Conservation (phyloP, 2,888 invertebrate species). For the Rotaria magnacalcarata region DNA sequence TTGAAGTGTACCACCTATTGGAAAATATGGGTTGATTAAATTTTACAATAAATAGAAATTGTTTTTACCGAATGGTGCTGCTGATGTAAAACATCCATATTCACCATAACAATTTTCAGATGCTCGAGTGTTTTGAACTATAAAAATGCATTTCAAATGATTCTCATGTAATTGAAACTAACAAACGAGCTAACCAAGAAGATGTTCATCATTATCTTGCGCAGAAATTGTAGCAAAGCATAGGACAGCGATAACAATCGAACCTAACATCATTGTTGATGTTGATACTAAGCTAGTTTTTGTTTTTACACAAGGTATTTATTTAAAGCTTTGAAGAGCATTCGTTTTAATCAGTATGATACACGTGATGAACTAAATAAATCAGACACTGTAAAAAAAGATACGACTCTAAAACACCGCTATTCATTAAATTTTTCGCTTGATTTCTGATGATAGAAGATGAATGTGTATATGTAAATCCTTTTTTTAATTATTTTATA, state of each 20-base stretch:
- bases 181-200: background rate
- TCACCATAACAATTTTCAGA: conserved; percentile 4
- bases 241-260: background rate
- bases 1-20: conserved; percentile 28
- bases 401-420: too few relatives aligned
- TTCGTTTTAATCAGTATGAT: background rate
- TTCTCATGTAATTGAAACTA: too few relatives aligned
- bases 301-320: too few relatives aligned
- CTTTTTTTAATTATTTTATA: background rate
- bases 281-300: background rate
- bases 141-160: background rate
- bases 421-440: too few relatives aligned
- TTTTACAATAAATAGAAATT: background rate
- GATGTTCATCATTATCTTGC: background rate
- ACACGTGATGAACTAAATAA: background rate
- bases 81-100: conserved; percentile 23
- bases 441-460: too few relatives aligned
- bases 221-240: background rate
- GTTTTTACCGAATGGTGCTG: conserved; percentile 8
- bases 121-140: background rate
- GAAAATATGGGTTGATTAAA: background rate
- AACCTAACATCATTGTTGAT: background rate
- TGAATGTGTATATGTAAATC: background rate
- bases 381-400: background rate
- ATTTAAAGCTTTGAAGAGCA: too few relatives aligned